Evolutionary conservation across 2,113 vertebrate genomes (phyloP), one percentile per base, ranked within the genome.

Genomic region (Mesitornis unicolor): DNA sequence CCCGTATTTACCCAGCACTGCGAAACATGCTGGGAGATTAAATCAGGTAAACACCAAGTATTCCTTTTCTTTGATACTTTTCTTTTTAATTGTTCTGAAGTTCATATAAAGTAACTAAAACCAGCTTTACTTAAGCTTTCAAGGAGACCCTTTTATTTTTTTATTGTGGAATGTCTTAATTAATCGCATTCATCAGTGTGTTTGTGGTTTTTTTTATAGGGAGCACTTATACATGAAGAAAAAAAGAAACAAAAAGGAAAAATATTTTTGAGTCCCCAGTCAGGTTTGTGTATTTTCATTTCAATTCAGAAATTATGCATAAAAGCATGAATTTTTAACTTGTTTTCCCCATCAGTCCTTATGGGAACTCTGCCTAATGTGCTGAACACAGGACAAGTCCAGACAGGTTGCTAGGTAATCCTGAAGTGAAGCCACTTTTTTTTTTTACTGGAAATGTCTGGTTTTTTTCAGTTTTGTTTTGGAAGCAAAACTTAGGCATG

Each of bases 231-330:
- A 82, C 98, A 98, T 93, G 99, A 99, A 94, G 99, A 99, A 82
- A 99, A 98, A 96, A 99, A 98, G 97, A 99, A 98, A 93, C 98
- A 98, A 91, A 99, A 98, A 97, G 96, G 98, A 98, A 97, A 98
- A 97, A 65, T 99, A 91, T 97, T 98, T 96, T 98, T 99, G 95
- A 98, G 98, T 98, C 98, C 99, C 95, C 99, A 99, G 95, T 97
- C 98, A 98, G 99, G 99, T 99, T 97, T 94, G 98, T 98, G 86
- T 89, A 38, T 64, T 43, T 74, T 91, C 8, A 56, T 63, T 90
- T 80, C 54, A 74, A 10, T 76, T 86, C 35, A 42, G 42, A 93
- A 88, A 45, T 60, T 71, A 13, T 61, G 6, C 6, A 1, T 80
- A 51, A 87, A 79, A 71, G 16, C 36, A 70, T 42, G 8, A 48